Base-by-base conservation (phyloP, 2,113 vertebrate species). In the Periophthalmodon schlosseri region DNA sequence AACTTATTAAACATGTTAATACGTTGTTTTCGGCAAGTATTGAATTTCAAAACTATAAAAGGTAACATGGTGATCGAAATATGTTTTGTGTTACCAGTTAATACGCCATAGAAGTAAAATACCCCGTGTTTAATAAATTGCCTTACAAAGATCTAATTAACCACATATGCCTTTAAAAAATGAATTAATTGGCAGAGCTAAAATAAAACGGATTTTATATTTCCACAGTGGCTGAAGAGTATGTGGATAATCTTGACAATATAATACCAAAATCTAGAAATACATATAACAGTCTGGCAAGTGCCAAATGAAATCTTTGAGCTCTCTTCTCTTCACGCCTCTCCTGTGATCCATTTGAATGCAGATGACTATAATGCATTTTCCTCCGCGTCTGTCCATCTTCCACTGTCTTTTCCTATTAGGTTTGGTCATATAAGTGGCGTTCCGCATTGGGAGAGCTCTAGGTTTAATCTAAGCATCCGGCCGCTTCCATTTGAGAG, bases 351-450 rank as follows among this genome's bases (percentile, higher is more conserved):
- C 89, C 57, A 73, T 84, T 83, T 75, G 49, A 4, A 46, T 0
- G 9, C 84, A 81, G 67, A 77, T 60, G 76, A 68, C 72, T 64
- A 44, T 71, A 67, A 83, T 87, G 75, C 36, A 73, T 84, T 82
- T 75, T 39, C 70, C 36, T 24, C 20, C 1, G 18, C n/a, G 1
- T 12, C 64, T 1, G 20, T 47, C 65, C 56, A n/a, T 50, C 60
- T n/a, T 58, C 69, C 21, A 1, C 44, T 52, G 46, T 87, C 80
- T 61, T 65, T 83, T 84, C 78, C 73, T 66, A 20, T 70, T 69
- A 74, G 50, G 63, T 73, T 74, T 5, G 4, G 8, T 81, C 77
- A 70, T 69, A 0, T 2, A 63, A 11, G 76, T 81, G 83, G 79
- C 77, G 57, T 20, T 49, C 50, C 46, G 56, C 8, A 71, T 76